Conservation (phyloP, 2,113 vertebrate genomes). For the Heterotilapia buettikoferi region DNA sequence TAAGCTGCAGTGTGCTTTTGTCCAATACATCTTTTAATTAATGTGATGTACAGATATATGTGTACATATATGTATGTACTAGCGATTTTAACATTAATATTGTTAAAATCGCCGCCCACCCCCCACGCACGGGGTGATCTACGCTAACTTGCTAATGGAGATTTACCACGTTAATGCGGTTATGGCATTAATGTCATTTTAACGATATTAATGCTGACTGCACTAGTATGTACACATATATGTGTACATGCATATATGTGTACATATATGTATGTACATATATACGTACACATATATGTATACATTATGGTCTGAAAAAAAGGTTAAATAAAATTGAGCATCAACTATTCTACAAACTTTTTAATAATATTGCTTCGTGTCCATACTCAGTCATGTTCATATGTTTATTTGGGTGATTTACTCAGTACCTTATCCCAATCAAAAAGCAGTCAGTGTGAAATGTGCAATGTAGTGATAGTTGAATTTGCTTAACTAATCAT, state of each 20-base stretch:
- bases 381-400: not conserved
- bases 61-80: not conserved
- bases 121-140: not conserved
- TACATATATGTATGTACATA: fast-evolving
- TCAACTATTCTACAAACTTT: not conserved
- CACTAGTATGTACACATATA: not conserved
- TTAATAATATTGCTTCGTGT: not conserved
- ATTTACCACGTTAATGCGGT: fast-evolving
- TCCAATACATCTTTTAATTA: not conserved
- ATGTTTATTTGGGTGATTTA: not conserved
- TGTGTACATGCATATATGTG: fast-evolving
- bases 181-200: not conserved
- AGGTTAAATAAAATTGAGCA: not conserved
- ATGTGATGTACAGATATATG: not conserved
- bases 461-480: not conserved
- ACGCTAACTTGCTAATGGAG: not conserved
- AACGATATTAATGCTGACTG: not conserved
- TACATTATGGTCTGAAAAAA: not conserved
- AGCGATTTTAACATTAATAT: not conserved
- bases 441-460: not conserved
- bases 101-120: not conserved
- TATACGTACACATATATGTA: fast-evolving
- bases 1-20: not conserved
- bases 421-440: not conserved
- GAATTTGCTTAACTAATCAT: not conserved